A percentile compares a stretch with the other conserved stretches of the same genome.
Evolutionary conservation across 1,140 invertebrate genomes (phyloP).

Genomic region (Drosophila arawakana): DNA sequence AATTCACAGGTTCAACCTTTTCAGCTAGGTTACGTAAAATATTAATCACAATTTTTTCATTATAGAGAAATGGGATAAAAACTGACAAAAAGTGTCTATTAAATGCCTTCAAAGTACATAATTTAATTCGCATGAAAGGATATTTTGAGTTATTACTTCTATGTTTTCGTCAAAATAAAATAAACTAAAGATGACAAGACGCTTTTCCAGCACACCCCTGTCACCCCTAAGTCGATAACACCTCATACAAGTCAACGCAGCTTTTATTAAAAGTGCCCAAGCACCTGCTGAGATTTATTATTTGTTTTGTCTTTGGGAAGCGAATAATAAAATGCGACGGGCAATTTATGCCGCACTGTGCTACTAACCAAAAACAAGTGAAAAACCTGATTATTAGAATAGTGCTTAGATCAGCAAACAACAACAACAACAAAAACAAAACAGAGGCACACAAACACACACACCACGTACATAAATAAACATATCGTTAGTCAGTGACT

Average conservation of each 20-base stretch:
- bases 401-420: slow-evolving; percentile 47
- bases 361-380: slow-evolving; percentile 35
- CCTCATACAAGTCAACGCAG: not conserved
- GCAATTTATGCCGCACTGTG: slow-evolving; percentile 42
- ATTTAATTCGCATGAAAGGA: too few species aligned
- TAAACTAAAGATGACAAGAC: too few species aligned
- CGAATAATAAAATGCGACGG: slow-evolving; percentile 25
- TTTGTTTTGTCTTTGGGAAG: slow-evolving; percentile 38
- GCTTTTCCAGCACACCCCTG: not conserved
- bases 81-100: too few species aligned
- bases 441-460: not conserved
- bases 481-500: slow-evolving; percentile 32
- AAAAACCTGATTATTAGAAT: slow-evolving; percentile 72
- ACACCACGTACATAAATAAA: slow-evolving; percentile 22
- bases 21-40: too few species aligned
- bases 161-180: too few species aligned
- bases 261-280: not conserved
- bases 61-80: too few species aligned
- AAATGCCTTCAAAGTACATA: too few species aligned
- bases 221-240: not conserved
- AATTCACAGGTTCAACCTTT: too few species aligned
- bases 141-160: too few species aligned
- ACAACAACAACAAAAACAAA: not conserved
- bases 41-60: too few species aligned
- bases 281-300: slow-evolving; percentile 29